phyloP scores from a whole-genome alignment of 2,888 invertebrate species.

The Caenorhabditis sp. region DNA sequence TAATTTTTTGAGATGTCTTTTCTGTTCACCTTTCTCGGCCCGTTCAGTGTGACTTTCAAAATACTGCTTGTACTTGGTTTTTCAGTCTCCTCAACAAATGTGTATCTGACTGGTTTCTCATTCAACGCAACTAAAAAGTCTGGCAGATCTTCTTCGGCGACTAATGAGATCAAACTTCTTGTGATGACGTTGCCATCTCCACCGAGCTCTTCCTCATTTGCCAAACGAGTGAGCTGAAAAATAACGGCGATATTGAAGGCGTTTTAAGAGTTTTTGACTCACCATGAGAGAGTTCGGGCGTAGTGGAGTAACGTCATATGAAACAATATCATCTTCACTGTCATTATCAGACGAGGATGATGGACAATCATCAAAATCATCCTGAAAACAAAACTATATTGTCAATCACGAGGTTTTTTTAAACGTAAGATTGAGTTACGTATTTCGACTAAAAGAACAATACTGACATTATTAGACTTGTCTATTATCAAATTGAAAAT shows the following conservation, averaged over 20 bases:
- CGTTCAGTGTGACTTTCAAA: slow-evolving; percentile 12
- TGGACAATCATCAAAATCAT: slow-evolving; percentile 27
- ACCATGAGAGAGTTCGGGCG: slow-evolving; percentile 38
- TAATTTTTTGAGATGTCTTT: no score
- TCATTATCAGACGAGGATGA: slow-evolving; percentile 21
- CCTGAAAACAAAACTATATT: slow-evolving; percentile 13
- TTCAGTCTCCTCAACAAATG: slow-evolving; percentile 28
- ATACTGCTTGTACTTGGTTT: slow-evolving; percentile 39
- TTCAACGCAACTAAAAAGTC: slow-evolving; percentile 38
- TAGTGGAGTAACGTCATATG: slow-evolving; percentile 36
- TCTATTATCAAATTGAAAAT: no score
- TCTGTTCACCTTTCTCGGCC: not conserved
- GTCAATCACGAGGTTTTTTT: no score
- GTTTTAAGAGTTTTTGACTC: not conserved
- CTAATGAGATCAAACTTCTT: slow-evolving; percentile 32
- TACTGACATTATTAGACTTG: no score
- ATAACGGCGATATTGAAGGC: not conserved
- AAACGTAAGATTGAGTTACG: no score
- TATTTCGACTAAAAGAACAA: no score
- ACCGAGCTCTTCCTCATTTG: slow-evolving; percentile 35
- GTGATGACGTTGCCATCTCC: slow-evolving; percentile 38
- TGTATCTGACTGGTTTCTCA: slow-evolving; percentile 34
- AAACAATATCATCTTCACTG: slow-evolving; percentile 27
- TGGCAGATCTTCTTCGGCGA: slow-evolving; percentile 39
- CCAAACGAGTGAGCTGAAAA: slow-evolving; percentile 35